phyloP scores from a whole-genome alignment of 2,888 invertebrate species.

The Mystacides longicornis region DNA sequence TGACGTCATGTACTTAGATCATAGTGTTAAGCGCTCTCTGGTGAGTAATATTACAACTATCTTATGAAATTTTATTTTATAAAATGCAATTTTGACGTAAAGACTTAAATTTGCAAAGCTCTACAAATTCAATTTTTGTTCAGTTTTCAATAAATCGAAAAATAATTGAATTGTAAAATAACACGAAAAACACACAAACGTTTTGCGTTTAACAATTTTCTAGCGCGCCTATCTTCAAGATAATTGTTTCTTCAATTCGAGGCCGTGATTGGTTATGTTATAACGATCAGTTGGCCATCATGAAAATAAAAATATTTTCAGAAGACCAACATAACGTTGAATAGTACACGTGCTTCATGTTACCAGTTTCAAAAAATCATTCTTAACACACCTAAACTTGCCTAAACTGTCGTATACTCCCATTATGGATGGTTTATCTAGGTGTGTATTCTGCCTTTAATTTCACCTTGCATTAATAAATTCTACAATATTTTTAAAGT shows the following conservation, averaged over 20 bases:
- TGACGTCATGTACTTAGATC: conserved; percentile 50
- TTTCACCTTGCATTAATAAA: too few species aligned
- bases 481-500: too few species aligned
- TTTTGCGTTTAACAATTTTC: neutral
- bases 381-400: too few species aligned
- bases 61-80: neutral
- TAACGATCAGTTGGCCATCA: too few species aligned
- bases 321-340: neutral
- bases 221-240: neutral
- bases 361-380: too few species aligned
- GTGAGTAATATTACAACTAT: conserved; percentile 5
- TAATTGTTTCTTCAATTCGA: too few species aligned
- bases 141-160: neutral
- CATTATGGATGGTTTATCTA: too few species aligned
- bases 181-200: neutral
- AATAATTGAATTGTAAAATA: neutral
- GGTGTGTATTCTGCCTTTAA: too few species aligned
- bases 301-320: neutral
- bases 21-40: conserved; percentile 5
- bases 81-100: neutral
- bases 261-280: neutral
- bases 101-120: too few species aligned
- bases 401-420: too few species aligned
- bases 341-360: neutral
- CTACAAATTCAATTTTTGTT: too few species aligned